phyloP scores from a whole-genome alignment of 1,140 invertebrate species.

The Zaprionus davidi region DNA sequence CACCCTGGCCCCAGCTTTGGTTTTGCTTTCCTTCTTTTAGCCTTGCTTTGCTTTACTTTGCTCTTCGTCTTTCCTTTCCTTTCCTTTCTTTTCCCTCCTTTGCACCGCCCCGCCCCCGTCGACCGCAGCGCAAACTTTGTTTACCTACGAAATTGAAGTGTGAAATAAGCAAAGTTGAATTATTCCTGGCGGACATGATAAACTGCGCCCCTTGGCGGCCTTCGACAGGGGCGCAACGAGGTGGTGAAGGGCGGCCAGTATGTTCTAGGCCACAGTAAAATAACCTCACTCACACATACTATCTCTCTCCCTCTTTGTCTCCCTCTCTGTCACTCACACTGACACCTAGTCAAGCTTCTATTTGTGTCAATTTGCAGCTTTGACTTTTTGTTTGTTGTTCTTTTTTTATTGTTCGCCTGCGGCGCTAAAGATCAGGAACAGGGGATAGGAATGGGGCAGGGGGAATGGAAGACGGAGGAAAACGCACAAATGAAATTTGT shows the following conservation, averaged over 20 bases:
- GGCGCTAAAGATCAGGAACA: not conserved
- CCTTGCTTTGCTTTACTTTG: conserved; percentile 7
- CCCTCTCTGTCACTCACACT: conserved; percentile 7
- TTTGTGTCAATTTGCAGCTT: conserved; percentile 80
- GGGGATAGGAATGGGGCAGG: not conserved
- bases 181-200: conserved; percentile 84
- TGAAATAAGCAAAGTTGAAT: conserved; percentile 83
- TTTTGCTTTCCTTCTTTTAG: conserved; percentile 43
- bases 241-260: not conserved
- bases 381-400: conserved; percentile 56
- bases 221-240: conserved; percentile 1
- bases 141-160: conserved; percentile 83
- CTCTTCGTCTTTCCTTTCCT: not conserved
- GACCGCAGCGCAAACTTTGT: conserved; percentile 62
- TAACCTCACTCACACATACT: conserved; percentile 1
- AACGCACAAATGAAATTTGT: conserved; percentile 36
- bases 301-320: not conserved
- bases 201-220: conserved; percentile 61
- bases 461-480: not conserved
- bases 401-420: conserved; percentile 39
- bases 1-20: conserved; percentile 34
- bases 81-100: not conserved
- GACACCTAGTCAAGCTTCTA: conserved; percentile 61
- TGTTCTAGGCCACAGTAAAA: not conserved
- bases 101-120: not conserved